Evolutionary conservation across 2,113 vertebrate species (phyloP).

Genomic region (Passerina amoena): DNA sequence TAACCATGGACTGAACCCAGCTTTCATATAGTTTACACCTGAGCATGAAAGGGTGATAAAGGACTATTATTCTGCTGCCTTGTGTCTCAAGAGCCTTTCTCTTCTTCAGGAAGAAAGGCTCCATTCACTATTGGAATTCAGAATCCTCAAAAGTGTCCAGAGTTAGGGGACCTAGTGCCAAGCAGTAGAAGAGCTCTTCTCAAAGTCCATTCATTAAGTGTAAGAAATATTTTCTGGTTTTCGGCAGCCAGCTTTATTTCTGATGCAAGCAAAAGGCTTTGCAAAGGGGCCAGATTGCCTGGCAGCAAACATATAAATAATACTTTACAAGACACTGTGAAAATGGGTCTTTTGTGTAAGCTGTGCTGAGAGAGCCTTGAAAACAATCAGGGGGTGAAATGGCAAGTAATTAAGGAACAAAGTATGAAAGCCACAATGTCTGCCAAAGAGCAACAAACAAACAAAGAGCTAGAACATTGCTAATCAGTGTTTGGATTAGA

Average conservation of each 20-base stretch:
- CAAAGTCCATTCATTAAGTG: background rate
- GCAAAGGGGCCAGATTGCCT: background rate
- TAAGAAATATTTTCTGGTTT: background rate
- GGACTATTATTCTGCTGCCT: background rate
- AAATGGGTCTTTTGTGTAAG: conserved; percentile 18
- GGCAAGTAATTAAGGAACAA: conserved; percentile 58
- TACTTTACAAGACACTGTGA: background rate
- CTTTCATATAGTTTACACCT: background rate
- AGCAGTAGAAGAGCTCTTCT: background rate
- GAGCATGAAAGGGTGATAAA: background rate
- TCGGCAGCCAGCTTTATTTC: background rate
- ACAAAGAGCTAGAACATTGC: conserved; percentile 21
- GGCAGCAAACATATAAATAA: conserved; percentile 38
- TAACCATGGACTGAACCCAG: background rate
- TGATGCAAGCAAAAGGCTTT: background rate
- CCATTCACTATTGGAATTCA: background rate
- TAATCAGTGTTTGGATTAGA: conserved; percentile 45
- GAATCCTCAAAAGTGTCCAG: background rate
- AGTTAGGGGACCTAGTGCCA: background rate
- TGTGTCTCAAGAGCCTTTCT: background rate
- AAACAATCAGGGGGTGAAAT: conserved; percentile 17
- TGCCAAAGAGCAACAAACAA: conserved; percentile 27
- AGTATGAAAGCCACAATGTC: background rate
- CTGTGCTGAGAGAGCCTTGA: background rate
- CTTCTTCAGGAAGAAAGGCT: background rate